A percentile compares a stretch with the other conserved stretches of the same genome.
Evolutionary conservation across 2,797 vertebrate species (phyloP).

Genomic region (Tapera naevia): DNA sequence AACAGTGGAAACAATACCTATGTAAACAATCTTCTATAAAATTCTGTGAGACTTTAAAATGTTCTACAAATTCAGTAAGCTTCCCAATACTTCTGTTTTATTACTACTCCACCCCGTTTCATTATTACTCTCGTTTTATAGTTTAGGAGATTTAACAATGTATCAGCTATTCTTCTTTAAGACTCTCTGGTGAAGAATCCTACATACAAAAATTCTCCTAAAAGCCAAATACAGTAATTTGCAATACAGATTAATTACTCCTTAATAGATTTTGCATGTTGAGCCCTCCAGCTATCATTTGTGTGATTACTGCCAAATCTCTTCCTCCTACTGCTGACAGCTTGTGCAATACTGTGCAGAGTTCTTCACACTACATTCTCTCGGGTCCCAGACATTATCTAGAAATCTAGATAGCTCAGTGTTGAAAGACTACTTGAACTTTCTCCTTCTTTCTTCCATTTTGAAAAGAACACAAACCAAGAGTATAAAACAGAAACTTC

Average conservation of each 20-base stretch:
- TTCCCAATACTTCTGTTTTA: background rate
- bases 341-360: conserved; percentile 32
- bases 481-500: background rate
- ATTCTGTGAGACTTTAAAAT: background rate
- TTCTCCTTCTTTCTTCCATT: background rate
- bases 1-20: background rate
- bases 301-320: background rate
- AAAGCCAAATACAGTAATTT: background rate
- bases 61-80: background rate
- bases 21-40: background rate
- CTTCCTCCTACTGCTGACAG: background rate
- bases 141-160: background rate
- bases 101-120: background rate
- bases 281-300: background rate
- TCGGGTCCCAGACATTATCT: conserved; percentile 13
- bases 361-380: background rate
- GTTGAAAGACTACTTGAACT: conserved; percentile 3
- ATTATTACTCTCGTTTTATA: background rate
- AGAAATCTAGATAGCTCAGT: conserved; percentile 23
- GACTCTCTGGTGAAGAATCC: background rate
- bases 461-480: background rate
- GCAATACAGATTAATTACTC: background rate
- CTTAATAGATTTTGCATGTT: background rate
- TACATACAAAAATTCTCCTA: background rate
- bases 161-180: background rate